A percentile compares a stretch with the other conserved stretches of the same genome.
Evolutionary conservation across 1,140 invertebrate species (phyloP).

Genomic region (Eulimnadia texana): DNA sequence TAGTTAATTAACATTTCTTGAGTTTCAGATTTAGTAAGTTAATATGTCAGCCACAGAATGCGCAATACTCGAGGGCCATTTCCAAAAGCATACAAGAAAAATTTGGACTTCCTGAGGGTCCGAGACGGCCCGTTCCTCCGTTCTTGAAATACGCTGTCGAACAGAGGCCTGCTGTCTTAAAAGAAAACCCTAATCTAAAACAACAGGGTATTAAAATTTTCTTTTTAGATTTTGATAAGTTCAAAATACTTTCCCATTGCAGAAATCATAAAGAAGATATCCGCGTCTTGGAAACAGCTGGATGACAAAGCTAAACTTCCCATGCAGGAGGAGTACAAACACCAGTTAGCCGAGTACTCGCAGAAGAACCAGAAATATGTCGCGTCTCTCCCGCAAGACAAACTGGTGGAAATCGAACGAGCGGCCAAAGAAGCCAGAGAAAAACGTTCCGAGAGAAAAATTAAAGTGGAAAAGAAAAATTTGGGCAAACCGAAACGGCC

Average conservation of each 20-base stretch:
- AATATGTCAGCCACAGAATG: neutral
- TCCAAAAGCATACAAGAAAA: neutral
- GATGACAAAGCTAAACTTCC: neutral
- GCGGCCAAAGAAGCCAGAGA: neutral
- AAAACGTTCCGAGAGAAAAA: neutral
- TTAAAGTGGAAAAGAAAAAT: neutral
- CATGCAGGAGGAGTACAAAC: neutral
- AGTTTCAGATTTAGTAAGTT: neutral
- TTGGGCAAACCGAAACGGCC: neutral
- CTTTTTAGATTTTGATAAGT: neutral
- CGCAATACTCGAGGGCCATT: neutral
- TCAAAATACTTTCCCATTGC: neutral
- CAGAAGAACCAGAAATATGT: neutral
- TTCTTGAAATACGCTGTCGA: neutral
- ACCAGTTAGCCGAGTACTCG: neutral
- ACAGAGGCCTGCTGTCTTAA: neutral
- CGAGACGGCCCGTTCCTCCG: neutral
- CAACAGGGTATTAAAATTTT: neutral
- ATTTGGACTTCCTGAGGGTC: neutral
- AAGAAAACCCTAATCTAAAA: conserved; percentile 9
- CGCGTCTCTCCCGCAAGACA: neutral
- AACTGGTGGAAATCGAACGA: neutral
- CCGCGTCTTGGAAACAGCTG: neutral
- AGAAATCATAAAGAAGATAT: neutral
- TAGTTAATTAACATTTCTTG: neutral